Evolutionary conservation across 2,113 vertebrate genomes (phyloP).

Genomic region (Prinia subflava): DNA sequence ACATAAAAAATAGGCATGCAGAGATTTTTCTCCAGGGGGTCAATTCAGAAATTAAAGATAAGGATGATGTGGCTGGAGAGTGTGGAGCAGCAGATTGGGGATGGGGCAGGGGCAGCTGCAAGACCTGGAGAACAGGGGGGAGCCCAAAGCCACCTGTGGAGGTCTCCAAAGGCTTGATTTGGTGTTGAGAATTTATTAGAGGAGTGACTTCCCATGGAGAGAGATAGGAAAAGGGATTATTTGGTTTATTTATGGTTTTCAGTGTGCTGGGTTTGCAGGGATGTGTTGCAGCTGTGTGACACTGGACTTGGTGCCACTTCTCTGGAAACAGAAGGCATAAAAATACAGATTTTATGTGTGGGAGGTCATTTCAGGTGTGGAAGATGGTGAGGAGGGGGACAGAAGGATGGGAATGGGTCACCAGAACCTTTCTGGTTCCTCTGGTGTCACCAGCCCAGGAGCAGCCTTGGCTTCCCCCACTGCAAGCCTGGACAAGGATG

Average conservation of each 20-base stretch:
- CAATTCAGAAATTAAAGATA: not conserved
- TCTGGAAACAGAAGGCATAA: not conserved
- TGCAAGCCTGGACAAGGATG: not conserved
- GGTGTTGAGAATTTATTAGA: not conserved
- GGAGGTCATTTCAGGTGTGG: not conserved
- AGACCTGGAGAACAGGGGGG: not conserved
- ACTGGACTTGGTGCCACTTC: not conserved
- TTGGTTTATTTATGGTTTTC: not conserved
- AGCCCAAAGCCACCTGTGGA: not conserved
- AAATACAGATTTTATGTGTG: not conserved
- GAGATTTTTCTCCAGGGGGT: not conserved
- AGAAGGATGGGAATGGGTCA: not conserved
- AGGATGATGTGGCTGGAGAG: not conserved
- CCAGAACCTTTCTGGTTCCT: not conserved
- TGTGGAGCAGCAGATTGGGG: not conserved
- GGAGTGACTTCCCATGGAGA: not conserved
- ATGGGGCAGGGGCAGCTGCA: not conserved
- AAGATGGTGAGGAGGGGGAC: not conserved
- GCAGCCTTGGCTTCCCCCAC: not conserved
- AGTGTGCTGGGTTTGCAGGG: not conserved
- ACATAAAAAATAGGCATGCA: not conserved
- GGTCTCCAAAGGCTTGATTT: fast-evolving
- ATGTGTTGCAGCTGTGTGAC: not conserved
- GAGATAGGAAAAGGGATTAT: not conserved
- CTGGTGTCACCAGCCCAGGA: not conserved